phyloP scores from a whole-genome alignment of 2,797 vertebrate genomes.

The Enteromius anoplus region DNA sequence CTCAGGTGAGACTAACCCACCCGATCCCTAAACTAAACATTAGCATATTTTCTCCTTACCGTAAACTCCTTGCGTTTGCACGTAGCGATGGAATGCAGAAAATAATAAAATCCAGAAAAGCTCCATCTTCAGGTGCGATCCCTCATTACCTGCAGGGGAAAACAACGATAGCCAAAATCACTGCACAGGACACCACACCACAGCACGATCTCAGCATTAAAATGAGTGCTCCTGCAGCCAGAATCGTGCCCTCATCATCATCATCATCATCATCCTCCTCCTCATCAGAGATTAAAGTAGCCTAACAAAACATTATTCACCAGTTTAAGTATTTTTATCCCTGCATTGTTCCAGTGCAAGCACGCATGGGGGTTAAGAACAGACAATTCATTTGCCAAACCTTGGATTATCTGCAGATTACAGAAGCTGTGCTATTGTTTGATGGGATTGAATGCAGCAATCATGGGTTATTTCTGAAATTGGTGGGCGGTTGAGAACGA shows the following conservation, averaged over 20 bases:
- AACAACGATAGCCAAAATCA: slow-evolving; percentile 10
- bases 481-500: slow-evolving; percentile 42
- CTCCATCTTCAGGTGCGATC: slow-evolving; percentile 82
- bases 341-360: slow-evolving; percentile 54
- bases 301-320: slow-evolving; percentile 51
- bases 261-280: slow-evolving; percentile 20
- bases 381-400: slow-evolving; percentile 70
- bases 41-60: slow-evolving; percentile 69
- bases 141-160: slow-evolving; percentile 77
- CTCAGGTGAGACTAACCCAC: neutral
- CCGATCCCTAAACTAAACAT: neutral
- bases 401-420: slow-evolving; percentile 71
- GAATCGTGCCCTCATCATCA: slow-evolving; percentile 60
- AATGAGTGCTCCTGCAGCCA: slow-evolving; percentile 44
- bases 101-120: slow-evolving; percentile 83
- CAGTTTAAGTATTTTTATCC: slow-evolving; percentile 56
- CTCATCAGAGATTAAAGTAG: slow-evolving; percentile 47
- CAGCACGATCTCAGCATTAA: slow-evolving; percentile 13
- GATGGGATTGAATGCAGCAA: slow-evolving; percentile 63
- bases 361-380: slow-evolving; percentile 61
- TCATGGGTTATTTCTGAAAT: slow-evolving; percentile 48
- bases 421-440: slow-evolving; percentile 57
- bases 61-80: slow-evolving; percentile 80
- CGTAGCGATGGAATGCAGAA: slow-evolving; percentile 72
- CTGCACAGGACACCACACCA: slow-evolving; percentile 6